phyloP scores from a whole-genome alignment of 2,797 vertebrate species.

The Lepilemur ruficaudatus region DNA sequence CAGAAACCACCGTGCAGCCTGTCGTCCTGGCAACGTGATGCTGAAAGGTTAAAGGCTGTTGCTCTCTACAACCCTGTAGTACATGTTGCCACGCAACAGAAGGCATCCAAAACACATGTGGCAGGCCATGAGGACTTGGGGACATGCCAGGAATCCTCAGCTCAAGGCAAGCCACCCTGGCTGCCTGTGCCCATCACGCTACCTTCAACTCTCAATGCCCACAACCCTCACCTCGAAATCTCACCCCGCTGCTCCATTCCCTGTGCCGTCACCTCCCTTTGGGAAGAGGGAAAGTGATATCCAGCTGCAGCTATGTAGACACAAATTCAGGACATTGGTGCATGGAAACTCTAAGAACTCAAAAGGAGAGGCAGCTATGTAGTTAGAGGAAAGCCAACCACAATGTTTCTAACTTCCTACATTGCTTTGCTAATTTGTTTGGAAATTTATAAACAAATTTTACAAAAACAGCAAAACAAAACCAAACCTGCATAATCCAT shows the following conservation, averaged over 20 bases:
- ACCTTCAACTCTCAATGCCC: background rate
- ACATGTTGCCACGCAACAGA: constrained; percentile 62
- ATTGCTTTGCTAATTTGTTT: background rate
- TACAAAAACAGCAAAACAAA: background rate
- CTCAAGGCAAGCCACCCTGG: background rate
- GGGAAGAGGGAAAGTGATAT: background rate
- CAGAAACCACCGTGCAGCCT: constrained; percentile 8
- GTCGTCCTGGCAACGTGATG: constrained; percentile 58
- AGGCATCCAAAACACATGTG: constrained; percentile 40
- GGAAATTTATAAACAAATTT: background rate
- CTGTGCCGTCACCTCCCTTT: background rate
- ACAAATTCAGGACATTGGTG: background rate
- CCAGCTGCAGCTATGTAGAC: background rate
- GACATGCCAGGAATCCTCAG: background rate
- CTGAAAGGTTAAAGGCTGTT: constrained; percentile 60
- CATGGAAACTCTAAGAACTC: background rate
- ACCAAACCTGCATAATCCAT: background rate
- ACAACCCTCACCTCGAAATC: background rate
- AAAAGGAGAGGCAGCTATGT: background rate
- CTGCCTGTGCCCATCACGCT: background rate
- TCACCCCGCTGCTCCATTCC: background rate
- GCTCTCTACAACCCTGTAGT: constrained; percentile 35
- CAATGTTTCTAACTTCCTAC: background rate
- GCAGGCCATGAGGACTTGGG: constrained; percentile 4
- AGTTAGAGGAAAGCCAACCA: background rate